A percentile compares a stretch with the other conserved stretches of the same genome.
Evolutionary conservation across 2,888 invertebrate species (phyloP).

Genomic region (Lampropteryx suffumata): DNA sequence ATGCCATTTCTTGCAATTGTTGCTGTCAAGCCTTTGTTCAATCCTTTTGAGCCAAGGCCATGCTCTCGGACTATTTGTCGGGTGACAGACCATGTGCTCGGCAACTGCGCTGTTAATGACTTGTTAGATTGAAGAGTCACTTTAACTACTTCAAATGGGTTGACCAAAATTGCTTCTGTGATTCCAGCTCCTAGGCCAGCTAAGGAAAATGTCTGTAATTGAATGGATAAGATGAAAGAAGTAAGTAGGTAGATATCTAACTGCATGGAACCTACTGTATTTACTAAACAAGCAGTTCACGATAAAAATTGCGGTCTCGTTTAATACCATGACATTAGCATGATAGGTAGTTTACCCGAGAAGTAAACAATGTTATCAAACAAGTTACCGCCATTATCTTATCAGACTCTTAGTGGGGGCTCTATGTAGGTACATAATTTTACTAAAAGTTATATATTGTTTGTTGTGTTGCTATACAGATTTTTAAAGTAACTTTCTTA

Average conservation of each 20-base stretch:
- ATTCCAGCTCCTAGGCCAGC: conserved; percentile 95
- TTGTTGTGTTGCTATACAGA: no score
- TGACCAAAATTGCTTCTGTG: conserved; percentile 95
- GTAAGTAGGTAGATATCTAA: no score
- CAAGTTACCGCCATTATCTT: conserved; percentile 5
- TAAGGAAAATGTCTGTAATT: conserved; percentile 90
- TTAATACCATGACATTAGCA: no score
- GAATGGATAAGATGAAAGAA: background rate
- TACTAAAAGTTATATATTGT: no score
- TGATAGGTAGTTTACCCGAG: no score
- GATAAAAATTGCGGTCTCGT: no score
- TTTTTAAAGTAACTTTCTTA: no score
- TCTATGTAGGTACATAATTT: no score
- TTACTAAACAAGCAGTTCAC: no score
- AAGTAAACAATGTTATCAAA: no score
- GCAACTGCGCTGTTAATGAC: conserved; percentile 83
- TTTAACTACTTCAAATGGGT: conserved; percentile 98
- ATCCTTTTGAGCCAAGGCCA: conserved; percentile 90
- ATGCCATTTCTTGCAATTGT: conserved; percentile 95
- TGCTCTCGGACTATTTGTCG: conserved; percentile 88
- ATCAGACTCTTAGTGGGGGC: conserved; percentile 12
- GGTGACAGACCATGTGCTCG: conserved; percentile 91
- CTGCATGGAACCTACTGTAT: no score
- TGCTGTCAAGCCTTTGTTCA: conserved; percentile 94
- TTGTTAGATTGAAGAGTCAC: conserved; percentile 92